phyloP scores from a whole-genome alignment of 1,140 invertebrate species.

The Drosophila chauvacae region DNA sequence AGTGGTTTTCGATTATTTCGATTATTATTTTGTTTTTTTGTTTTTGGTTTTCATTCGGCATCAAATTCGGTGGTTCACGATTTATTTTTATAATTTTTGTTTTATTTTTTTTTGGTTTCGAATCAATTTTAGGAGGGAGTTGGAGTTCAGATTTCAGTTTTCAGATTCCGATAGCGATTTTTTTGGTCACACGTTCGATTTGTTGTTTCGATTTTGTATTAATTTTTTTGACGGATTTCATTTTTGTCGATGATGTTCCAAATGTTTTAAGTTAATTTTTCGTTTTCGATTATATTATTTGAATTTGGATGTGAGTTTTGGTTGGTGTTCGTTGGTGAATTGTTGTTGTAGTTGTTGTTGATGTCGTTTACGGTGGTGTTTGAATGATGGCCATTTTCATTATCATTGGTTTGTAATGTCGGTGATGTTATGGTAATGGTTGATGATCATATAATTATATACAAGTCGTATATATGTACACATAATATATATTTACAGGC shows the following conservation, averaged over 20 bases:
- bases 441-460: conserved; percentile 37
- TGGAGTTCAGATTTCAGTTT: conserved; percentile 48
- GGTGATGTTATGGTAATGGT: conserved; percentile 31
- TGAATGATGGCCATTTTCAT: conserved; percentile 38
- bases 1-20: conserved; percentile 30
- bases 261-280: conserved; percentile 25
- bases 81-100: conserved; percentile 30
- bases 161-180: conserved; percentile 35
- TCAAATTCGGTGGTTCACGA: conserved; percentile 52
- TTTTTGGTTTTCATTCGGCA: conserved; percentile 34
- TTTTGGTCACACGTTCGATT: conserved; percentile 16
- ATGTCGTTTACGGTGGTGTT: conserved; percentile 34
- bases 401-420: conserved; percentile 41
- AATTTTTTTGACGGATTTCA: conserved; percentile 32
- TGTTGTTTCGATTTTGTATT: conserved; percentile 9
- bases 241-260: conserved; percentile 46
- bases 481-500: conserved; percentile 60
- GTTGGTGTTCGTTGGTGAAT: conserved; percentile 48
- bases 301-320: conserved; percentile 28
- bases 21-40: conserved; percentile 10
- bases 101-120: conserved; percentile 29
- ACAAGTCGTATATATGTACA: conserved; percentile 37
- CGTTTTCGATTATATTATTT: conserved; percentile 18
- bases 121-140: conserved; percentile 25
- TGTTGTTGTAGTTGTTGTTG: conserved; percentile 37